phyloP scores from a whole-genome alignment of 2,113 vertebrate genomes.

The Pseudopodoces humilis region DNA sequence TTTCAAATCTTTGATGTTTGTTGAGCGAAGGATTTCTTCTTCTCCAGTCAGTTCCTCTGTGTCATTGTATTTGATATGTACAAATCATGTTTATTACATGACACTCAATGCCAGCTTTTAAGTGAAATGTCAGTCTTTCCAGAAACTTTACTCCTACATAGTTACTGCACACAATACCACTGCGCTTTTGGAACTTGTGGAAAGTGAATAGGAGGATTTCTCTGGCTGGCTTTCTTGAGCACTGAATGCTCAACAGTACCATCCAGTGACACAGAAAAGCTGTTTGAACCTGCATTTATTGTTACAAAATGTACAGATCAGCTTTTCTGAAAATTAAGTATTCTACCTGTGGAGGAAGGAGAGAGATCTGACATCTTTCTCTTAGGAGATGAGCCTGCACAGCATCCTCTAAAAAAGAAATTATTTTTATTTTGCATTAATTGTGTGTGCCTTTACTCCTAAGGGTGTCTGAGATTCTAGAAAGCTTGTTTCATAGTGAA shows the following conservation, averaged over 20 bases:
- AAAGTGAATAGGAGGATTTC: conserved; percentile 24
- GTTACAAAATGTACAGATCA: not conserved
- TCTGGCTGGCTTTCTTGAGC: not conserved
- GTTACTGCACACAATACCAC: not conserved
- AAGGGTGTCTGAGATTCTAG: not conserved
- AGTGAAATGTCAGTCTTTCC: not conserved
- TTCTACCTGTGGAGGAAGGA: not conserved
- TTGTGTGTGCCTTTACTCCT: not conserved
- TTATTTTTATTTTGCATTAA: not conserved
- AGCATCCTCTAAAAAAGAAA: not conserved
- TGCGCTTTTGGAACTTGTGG: not conserved
- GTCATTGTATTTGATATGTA: not conserved
- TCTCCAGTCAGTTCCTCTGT: not conserved
- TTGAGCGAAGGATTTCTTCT: not conserved
- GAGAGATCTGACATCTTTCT: not conserved
- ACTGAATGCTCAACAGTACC: not conserved
- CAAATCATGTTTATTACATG: not conserved
- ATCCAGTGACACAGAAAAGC: not conserved
- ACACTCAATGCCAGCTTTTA: not conserved
- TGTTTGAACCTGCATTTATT: not conserved
- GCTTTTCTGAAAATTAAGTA: not conserved
- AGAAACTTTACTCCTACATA: not conserved
- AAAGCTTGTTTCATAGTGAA: not conserved
- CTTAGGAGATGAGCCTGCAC: not conserved
- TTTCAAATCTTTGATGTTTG: not conserved